Percentiles rank a stretch among this genome's conserved stretches.
phyloP scores from a whole-genome alignment of 2,113 vertebrate genomes.

The Peromyscus californicus region DNA sequence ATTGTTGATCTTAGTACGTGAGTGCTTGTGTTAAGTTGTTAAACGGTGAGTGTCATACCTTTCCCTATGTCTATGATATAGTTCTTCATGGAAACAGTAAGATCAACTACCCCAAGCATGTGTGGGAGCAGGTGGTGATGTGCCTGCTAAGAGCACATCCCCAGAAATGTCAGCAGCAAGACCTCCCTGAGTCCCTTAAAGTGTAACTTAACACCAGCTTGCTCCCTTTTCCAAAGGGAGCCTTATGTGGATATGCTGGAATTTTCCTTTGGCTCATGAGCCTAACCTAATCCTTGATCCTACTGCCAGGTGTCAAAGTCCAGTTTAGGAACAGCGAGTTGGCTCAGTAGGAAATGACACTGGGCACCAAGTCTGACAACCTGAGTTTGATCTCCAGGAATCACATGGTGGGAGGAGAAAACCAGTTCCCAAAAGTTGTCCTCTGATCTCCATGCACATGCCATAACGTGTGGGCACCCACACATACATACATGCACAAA shows the following conservation, averaged over 20 bases:
- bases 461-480: not conserved
- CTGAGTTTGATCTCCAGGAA: not conserved
- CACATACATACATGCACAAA: too few relatives aligned
- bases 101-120: not conserved
- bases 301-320: not conserved
- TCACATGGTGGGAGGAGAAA: not conserved
- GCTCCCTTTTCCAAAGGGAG: not conserved
- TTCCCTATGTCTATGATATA: not conserved
- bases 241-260: not conserved
- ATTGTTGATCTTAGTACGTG: not conserved
- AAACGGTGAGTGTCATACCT: not conserved
- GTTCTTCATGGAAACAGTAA: not conserved
- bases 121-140: not conserved
- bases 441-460: not conserved
- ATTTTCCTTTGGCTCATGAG: not conserved
- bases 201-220: not conserved
- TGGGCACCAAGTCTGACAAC: not conserved
- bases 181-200: not conserved
- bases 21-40: not conserved
- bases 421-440: not conserved
- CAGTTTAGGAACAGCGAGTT: not conserved
- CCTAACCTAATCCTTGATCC: not conserved
- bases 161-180: not conserved
- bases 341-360: not conserved
- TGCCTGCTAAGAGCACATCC: not conserved